Evolutionary conservation across 2,888 invertebrate genomes (phyloP), one percentile per base, ranked within the genome.

Genomic region (Entomobrya multifasciata): DNA sequence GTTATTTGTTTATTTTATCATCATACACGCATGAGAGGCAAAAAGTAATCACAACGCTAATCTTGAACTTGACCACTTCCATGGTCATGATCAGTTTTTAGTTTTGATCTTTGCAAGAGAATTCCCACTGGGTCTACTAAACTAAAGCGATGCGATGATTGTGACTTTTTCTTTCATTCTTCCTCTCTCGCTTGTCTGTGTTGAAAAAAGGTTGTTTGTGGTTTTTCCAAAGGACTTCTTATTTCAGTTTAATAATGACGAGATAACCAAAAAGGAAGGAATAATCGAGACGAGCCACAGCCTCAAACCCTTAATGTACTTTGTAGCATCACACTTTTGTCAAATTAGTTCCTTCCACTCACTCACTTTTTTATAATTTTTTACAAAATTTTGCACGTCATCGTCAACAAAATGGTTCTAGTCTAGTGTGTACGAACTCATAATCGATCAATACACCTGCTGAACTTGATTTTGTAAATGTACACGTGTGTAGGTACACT

Each of bases 51-150:
- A 44, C 15, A 27, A 62, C 3, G 49, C 30, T 62, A 84, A 13
- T 84, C 84, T 84, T 84, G 84, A 84, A 84, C 84, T 84, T 84
- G 84, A 77, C 84, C 84, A 84, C 55, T 57, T 52, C 70, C 84
- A 84, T 77, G 84, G 76, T 44, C 36, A 67, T 25, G 41, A 8
- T 25, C n/a, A 17, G 13, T 70, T 0, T 15, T 52, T 65, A 49
- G 8, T 44, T 49, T 27, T 72, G 49, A 15, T 49, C 67, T 55
- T 49, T n/a, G 52, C 17, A 57, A 41, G 13, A 36, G 36, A 8
- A 55, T 65, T 79, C 79, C 79, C 79, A 79, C 52, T 52, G 36
- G 49, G 67, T 10, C 25, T 79, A 62, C 27, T n/a, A n/a, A n/a
- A n/a, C n/a, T n/a, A 27, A 36, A 5, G 15, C 41, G 41, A 10